Conservation (phyloP, 2,113 vertebrate species). For the Garra rufa region DNA sequence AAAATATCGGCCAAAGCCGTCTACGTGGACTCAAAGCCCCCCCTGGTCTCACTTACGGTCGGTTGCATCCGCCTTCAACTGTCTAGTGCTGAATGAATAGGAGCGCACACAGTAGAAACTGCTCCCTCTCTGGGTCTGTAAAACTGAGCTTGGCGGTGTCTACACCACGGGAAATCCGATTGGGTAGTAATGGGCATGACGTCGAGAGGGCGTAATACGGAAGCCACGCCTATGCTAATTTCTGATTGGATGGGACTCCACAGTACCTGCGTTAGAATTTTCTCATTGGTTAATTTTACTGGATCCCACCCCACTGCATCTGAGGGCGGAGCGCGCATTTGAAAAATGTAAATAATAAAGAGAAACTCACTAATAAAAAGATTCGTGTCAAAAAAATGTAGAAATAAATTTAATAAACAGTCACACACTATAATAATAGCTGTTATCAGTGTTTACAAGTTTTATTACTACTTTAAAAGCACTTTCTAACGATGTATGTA, state of each 20-base stretch:
- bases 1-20: not conserved
- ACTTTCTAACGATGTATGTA: not conserved
- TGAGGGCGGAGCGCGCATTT: slow-evolving; percentile 8
- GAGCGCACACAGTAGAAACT: slow-evolving; percentile 39
- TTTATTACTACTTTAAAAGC: not conserved
- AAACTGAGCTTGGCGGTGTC: slow-evolving; percentile 85
- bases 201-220: slow-evolving; percentile 47
- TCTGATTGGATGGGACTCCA: slow-evolving; percentile 39
- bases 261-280: not conserved
- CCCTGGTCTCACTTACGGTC: slow-evolving; percentile 38
- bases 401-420: too few species aligned
- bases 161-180: slow-evolving; percentile 65
- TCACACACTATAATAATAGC: not conserved
- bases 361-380: not conserved
- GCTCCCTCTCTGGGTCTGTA: slow-evolving; percentile 66
- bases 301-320: not conserved
- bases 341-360: slow-evolving; percentile 20
- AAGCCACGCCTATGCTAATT: slow-evolving; percentile 53
- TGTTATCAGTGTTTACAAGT: not conserved
- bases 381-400: not conserved
- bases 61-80: slow-evolving; percentile 45
- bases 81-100: slow-evolving; percentile 40
- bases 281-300: slow-evolving; percentile 36
- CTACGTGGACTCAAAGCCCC: not conserved
- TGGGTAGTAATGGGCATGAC: slow-evolving; percentile 66